phyloP scores from a whole-genome alignment of 2,888 invertebrate genomes.

The Noctua janthe region DNA sequence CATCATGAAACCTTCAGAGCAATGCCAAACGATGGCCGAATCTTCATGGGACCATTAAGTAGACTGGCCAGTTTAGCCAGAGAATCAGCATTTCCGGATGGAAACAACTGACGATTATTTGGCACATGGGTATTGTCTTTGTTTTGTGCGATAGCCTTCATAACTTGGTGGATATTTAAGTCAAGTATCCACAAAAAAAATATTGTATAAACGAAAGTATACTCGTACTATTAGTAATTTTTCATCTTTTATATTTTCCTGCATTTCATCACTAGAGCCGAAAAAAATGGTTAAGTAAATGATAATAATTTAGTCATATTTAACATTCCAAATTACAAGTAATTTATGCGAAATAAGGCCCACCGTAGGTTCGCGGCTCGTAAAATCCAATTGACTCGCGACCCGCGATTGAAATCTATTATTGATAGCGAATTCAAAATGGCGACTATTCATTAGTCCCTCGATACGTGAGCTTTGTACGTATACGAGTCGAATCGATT shows the following conservation, averaged over 20 bases:
- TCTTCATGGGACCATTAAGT: neutral
- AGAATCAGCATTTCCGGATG: neutral
- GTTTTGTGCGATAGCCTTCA: neutral
- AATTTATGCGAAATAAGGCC: conserved; percentile 59
- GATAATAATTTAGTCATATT: conserved; percentile 28
- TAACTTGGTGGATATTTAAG: neutral
- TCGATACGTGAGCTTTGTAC: conserved; percentile 74
- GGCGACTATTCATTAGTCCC: conserved; percentile 79
- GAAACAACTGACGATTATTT: neutral
- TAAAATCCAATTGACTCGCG: conserved; percentile 75
- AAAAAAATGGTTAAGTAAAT: conserved; percentile 11
- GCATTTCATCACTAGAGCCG: neutral
- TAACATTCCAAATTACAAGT: conserved; percentile 40
- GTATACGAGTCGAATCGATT: conserved; percentile 71
- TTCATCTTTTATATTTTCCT: neutral
- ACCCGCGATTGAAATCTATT: conserved; percentile 78
- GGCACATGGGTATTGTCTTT: neutral
- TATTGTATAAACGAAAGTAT: neutral
- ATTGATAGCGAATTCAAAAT: conserved; percentile 80
- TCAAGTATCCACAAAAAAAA: neutral
- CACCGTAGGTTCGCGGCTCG: conserved; percentile 61
- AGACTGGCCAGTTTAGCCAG: neutral
- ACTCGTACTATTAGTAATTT: neutral
- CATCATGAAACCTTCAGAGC: neutral
- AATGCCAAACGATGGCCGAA: neutral